Conservation (phyloP, 2,113 vertebrate genomes). For the Capricornis sumatraensis region DNA sequence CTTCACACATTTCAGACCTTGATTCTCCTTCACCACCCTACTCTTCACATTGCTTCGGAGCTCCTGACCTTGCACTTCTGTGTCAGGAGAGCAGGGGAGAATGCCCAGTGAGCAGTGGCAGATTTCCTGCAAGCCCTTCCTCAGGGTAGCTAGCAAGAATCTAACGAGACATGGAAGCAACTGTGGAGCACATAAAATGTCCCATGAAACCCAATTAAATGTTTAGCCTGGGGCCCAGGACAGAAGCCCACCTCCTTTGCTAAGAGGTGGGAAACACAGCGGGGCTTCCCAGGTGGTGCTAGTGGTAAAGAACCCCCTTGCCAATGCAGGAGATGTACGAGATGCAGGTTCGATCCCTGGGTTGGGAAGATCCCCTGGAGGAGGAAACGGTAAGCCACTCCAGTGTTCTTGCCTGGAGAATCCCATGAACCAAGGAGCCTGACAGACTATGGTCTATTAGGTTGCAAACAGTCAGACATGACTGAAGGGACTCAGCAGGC, state of each 20-base stretch:
- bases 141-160: not conserved
- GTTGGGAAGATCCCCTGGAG: not conserved
- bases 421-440: not conserved
- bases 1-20: not conserved
- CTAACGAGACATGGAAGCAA: not conserved
- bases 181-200: not conserved
- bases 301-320: not conserved
- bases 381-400: not conserved
- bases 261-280: not conserved
- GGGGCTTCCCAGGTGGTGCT: not conserved
- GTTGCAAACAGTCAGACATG: not conserved
- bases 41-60: accelerated
- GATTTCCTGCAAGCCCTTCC: not conserved
- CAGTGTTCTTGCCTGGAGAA: not conserved
- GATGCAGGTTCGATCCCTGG: not conserved
- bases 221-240: not conserved
- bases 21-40: not conserved
- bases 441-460: not conserved
- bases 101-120: accelerated
- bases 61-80: not conserved
- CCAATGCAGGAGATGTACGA: not conserved
- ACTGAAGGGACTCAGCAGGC: not conserved
- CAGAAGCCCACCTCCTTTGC: not conserved
- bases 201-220: not conserved
- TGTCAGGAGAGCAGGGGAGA: not conserved